A percentile compares a stretch with the other conserved stretches of the same genome.
Conservation (phyloP, 2,113 vertebrate genomes). For the Zosterops pallidus region DNA sequence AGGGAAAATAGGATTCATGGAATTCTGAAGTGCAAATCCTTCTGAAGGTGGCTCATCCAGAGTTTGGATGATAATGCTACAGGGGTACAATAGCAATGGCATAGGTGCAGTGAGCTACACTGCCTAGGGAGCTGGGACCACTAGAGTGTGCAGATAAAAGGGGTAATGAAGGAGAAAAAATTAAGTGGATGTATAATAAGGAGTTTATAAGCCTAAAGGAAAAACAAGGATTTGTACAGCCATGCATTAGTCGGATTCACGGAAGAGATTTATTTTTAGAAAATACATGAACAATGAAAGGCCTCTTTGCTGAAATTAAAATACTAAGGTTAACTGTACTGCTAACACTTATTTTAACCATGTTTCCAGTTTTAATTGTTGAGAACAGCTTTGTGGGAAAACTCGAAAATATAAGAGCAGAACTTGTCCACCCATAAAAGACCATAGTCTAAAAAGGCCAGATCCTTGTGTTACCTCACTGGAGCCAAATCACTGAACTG, state of each 20-base stretch:
- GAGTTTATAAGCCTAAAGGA: background rate
- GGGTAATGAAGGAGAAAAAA: background rate
- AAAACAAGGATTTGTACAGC: background rate
- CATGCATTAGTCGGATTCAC: background rate
- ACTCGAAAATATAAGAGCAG: background rate
- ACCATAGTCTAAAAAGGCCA: background rate
- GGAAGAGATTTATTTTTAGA: background rate
- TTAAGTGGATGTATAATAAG: background rate
- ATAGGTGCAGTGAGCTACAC: background rate
- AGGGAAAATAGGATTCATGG: background rate
- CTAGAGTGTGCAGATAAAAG: background rate
- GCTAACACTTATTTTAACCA: background rate
- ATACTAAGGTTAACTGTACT: background rate
- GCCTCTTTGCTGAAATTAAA: background rate
- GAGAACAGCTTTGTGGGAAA: background rate
- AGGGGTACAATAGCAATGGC: background rate
- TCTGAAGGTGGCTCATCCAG: background rate
- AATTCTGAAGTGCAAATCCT: background rate
- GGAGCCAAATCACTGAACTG: conserved; percentile 21
- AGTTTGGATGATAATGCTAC: background rate
- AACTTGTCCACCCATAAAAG: background rate
- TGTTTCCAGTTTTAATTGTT: background rate
- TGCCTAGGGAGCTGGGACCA: background rate
- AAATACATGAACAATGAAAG: background rate
- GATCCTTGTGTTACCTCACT: background rate